Base-by-base conservation (phyloP, 2,888 invertebrate genomes). In the Peribatodes rhomboidaria region DNA sequence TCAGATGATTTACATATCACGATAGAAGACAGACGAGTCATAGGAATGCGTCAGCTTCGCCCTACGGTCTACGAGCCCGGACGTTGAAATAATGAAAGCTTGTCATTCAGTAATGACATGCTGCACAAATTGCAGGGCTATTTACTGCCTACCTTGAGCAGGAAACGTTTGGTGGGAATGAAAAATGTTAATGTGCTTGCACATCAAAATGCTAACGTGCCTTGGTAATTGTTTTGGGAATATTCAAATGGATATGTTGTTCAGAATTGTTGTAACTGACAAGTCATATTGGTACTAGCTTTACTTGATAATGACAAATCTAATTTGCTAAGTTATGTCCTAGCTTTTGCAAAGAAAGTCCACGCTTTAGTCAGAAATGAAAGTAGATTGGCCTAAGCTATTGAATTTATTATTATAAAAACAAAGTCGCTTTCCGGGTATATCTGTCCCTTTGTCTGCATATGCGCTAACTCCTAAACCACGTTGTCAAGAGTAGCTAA, bases 111-210 rank as follows among this genome's bases (percentile, higher is more conserved):
- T 78, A 77, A 79, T 72, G 73, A 78, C 77, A 76, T 71, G 75
- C 13, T 75, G 69, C 73, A 75, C 77, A 77, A 81, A 82, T 81
- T 81, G 80, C 76, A 77, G 78, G 82, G 77, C 81, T 74, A 80
- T 80, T 81, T 74, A 76, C 35, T 50, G 74, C 73, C 69, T 71
- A 71, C 65, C 57, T 61, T 56, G 52, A 66, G 64, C 71, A 74
- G 72, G 71, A 72, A 69, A 70, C 57, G 57, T 56, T 41, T 49
- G 39, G 63, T 70, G 68, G 67, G 66, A 67, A 68, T 64, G 58
- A 64, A 66, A 69, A 66, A 66, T 65, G 68, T 66, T 68, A 67
- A 71, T 78, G 75, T 73, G 70, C 77, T 69, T 64, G n/a, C n/a
- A n/a, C n/a, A n/a, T n/a, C n/a, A n/a, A n/a, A n/a, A n/a, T 27